These are phyloP conservation scores for Ceyx melanurus DNA, from an alignment of 2,113 vertebrate genomes.

Conservation along the genomic window DNA sequence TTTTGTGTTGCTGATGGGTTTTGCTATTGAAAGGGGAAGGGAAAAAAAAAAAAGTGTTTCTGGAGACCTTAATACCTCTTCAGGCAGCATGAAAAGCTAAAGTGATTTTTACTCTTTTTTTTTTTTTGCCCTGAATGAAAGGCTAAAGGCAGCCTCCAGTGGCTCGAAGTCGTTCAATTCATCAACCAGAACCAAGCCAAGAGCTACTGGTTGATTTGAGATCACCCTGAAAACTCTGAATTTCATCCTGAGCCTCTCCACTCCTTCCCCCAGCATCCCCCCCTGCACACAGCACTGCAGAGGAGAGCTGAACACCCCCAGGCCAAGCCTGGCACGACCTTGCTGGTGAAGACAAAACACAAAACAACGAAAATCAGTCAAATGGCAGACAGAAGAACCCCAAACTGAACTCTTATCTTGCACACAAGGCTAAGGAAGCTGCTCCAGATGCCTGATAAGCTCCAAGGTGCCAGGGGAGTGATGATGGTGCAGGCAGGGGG, in stretches of 20 bases:
- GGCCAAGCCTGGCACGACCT: neutral
- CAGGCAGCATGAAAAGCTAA: neutral
- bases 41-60: neutral
- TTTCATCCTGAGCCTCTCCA: neutral
- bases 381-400: too few relatives aligned
- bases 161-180: neutral
- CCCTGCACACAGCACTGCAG: accelerated
- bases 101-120: neutral
- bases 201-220: neutral
- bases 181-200: accelerated
- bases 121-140: neutral
- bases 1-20: neutral
- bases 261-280: neutral
- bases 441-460: neutral
- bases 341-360: neutral
- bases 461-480: accelerated
- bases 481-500: neutral
- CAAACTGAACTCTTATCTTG: too few relatives aligned
- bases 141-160: neutral
- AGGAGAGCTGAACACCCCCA: neutral
- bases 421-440: neutral
- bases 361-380: neutral
- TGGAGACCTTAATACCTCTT: neutral
- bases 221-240: neutral
- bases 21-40: neutral